Evolutionary conservation across 2,113 vertebrate species (phyloP), one percentile per base, ranked within the genome.

Genomic region (Vicugna pacos): DNA sequence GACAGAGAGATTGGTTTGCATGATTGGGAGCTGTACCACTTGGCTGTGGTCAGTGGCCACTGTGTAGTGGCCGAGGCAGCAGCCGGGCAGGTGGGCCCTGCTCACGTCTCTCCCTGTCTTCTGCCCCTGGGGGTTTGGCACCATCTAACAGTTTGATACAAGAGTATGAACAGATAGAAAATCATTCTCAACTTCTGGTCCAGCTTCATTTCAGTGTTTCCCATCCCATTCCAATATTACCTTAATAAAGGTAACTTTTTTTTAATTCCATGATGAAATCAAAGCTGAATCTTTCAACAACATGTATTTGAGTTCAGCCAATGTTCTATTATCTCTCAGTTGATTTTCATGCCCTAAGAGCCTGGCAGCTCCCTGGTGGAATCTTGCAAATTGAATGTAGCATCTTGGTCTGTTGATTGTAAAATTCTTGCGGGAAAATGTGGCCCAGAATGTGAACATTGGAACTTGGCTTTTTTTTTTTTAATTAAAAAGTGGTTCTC

Each of bases 371-470:
- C 32, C 60, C 52, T 11, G 48, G 20, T 24, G n/a, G 54, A 60
- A 50, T 77, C 67, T 64, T 46, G 32, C 17, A 22, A n/a, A 24
- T 84, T 26, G 38, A 50, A 10, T 52, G 65, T 48, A 60, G 24
- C 60, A 64, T 67, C 48, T 76, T 75, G 54, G 58, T 95, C 60
- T 67, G 50, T 52, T 79, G 70, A 54, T 79, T 82, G 24, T 96
- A 95, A 96, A 80, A 76, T 91, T 94, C 73, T 65, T 90, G 19
- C 70, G 79, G 89, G 86, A 94, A 94, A 94, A 50, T 73, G 50
- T 62, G 38, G 67, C 73, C 58, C 52, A 10, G 14, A 81, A 70
- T 13, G 13, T 80, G 92, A 94, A 88, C 42, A 9, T 72, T 56
- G 26, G 64, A 94, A 79, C 24, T 65, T 91, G 38, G 8, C 19